Base-by-base conservation (phyloP, 1,140 invertebrate species). In the Microplitis demolitor region DNA sequence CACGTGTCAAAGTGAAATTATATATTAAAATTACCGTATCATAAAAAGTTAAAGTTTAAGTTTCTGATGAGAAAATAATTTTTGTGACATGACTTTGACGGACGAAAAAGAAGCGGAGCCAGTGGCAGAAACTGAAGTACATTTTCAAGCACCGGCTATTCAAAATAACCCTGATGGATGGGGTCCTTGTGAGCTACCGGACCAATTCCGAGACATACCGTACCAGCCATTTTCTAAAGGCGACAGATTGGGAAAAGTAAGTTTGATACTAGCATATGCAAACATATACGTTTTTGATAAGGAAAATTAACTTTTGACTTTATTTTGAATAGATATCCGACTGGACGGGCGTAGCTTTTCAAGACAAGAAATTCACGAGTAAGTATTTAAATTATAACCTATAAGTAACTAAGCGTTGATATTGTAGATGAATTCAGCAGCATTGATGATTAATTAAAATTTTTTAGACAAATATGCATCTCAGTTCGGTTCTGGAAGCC, bases 211-310 rank as follows among this genome's bases (percentile, higher is more conserved):
- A 84, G 97, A 98, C 87, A 98, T 99, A 92, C 97, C 98, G 0
- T 99, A 99, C 87, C 97, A 98, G 87, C 97, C 97, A 14, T 99
- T 98, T 84, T 97, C 96, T 64, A 99, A 99, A 89, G 96, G 95
- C 70, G 97, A 99, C 88, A 91, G 97, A 74, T 88, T 99, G 66
- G 98, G 97, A 79, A 99, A 98, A 89, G 93, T 94, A 83, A 33
- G n/a, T 11, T 33, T 37, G 11, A 9, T 4, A 62, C 11, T 45
- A 9, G 3, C 5, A 45, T 45, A 9, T 45, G 11, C 5, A 9
- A 9, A 9, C 39, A 9, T 45, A 45, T 9, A 45, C 11, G 6
- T 9, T 45, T 45, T 9, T 9, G 39, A 45, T 2, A 3, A 11
- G 11, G 0, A n/a, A 62, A 11, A 31, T 9, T 9, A 61, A 35